Evolutionary conservation across 37 sponge, comb jelly and placozoan species (phyloP).

Genomic region (Diacarnus erythraeanus): DNA sequence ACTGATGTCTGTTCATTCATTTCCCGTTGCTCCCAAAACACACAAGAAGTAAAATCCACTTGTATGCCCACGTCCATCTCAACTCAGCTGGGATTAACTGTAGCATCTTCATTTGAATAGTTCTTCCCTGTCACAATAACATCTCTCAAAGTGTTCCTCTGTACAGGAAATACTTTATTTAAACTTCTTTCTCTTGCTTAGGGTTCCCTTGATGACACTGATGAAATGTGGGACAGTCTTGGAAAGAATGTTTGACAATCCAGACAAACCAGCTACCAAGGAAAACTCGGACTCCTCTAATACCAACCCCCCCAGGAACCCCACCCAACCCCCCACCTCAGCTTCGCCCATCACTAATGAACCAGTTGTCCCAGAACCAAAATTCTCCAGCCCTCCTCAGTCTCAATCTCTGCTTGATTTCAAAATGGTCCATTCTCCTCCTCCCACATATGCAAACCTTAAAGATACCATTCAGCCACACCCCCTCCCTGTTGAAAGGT

Average conservation of each 20-base stretch:
- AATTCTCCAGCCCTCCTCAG: slow-evolving; percentile 2
- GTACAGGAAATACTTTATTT: too few species aligned
- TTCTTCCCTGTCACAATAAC: too few species aligned
- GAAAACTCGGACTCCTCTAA: neutral
- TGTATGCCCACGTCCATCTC: too few species aligned
- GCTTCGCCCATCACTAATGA: neutral
- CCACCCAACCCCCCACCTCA: slow-evolving; percentile 13
- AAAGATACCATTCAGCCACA: slow-evolving; percentile 20
- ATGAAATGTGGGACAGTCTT: slow-evolving; percentile 47
- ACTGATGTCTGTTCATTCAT: too few species aligned
- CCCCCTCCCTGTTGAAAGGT: slow-evolving; percentile 26
- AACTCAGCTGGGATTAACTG: too few species aligned
- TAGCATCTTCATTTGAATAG: too few species aligned
- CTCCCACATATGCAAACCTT: slow-evolving; percentile 28
- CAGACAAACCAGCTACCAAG: neutral
- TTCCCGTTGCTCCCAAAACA: too few species aligned
- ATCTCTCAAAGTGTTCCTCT: too few species aligned
- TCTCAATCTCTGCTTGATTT: slow-evolving; percentile 51
- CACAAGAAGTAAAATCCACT: too few species aligned
- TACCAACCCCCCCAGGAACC: neutral
- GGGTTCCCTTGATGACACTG: slow-evolving; percentile 45
- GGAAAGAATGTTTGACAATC: slow-evolving; percentile 42
- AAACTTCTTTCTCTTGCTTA: neutral
- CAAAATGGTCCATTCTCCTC: slow-evolving; percentile 54
- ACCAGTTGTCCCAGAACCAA: slow-evolving; percentile 1